Evolutionary conservation across 2,797 vertebrate genomes (phyloP).

Genomic region (Erethizon dorsatum): DNA sequence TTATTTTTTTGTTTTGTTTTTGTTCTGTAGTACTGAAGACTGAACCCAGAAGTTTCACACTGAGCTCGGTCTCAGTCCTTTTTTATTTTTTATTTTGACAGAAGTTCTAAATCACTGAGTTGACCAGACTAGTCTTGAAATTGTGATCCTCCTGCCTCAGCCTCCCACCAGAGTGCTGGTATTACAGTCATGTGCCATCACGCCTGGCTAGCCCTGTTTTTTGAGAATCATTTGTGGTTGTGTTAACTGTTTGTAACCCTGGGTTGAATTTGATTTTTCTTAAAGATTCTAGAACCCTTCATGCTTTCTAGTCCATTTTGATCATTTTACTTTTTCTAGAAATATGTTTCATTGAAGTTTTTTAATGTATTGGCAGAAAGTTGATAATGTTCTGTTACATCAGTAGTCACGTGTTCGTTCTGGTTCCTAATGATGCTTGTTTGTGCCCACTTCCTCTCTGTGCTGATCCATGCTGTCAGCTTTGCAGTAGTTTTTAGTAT

Average conservation of each 20-base stretch:
- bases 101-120: not conserved
- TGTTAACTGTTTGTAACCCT: not conserved
- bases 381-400: not conserved
- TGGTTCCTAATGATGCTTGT: not conserved
- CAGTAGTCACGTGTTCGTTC: constrained; percentile 20
- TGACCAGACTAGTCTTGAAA: not conserved
- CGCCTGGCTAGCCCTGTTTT: not conserved
- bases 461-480: not conserved
- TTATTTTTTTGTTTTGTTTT: not conserved
- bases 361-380: not conserved
- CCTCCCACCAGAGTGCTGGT: too few species aligned
- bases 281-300: constrained; percentile 30
- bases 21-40: not conserved
- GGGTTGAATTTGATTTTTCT: constrained; percentile 6
- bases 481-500: not conserved
- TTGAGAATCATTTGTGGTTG: not conserved
- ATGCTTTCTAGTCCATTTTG: not conserved
- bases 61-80: not conserved
- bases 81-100: not conserved
- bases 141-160: too few species aligned
- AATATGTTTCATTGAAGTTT: constrained; percentile 17
- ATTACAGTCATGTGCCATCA: not conserved
- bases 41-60: not conserved
- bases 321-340: constrained; percentile 48
- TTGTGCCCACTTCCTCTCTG: not conserved